phyloP scores from a whole-genome alignment of 2,888 invertebrate genomes.

The Lamproptera curius region DNA sequence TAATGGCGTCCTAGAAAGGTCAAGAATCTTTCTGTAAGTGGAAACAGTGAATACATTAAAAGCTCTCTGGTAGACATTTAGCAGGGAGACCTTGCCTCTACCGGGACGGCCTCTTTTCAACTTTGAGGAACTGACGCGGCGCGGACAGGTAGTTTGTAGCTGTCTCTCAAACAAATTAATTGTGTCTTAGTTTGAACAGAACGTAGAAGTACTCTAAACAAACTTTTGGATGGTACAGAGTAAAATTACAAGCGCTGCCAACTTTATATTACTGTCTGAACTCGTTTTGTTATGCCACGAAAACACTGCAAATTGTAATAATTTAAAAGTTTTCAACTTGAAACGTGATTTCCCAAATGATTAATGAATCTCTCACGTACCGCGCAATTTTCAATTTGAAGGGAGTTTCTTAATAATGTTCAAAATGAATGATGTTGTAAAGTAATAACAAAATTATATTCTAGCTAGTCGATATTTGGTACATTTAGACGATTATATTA shows the following conservation, averaged over 20 bases:
- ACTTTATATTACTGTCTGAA: constrained; percentile 26
- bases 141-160: constrained; percentile 71
- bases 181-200: constrained; percentile 67
- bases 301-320: constrained; percentile 23
- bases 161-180: constrained; percentile 75
- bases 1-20: constrained; percentile 73
- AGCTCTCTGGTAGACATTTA: constrained; percentile 51
- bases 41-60: constrained; percentile 69
- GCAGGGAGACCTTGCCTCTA: constrained; percentile 34
- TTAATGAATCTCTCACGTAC: constrained; percentile 18
- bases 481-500: no score
- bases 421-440: no score
- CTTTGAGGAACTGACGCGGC: constrained; percentile 54
- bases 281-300: constrained; percentile 23
- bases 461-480: background rate
- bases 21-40: constrained; percentile 64
- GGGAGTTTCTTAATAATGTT: constrained; percentile 12
- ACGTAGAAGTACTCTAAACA: constrained; percentile 59
- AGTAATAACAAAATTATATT: no score
- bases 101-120: constrained; percentile 63
- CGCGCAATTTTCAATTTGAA: constrained; percentile 8
- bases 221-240: constrained; percentile 62
- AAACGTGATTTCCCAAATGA: constrained; percentile 20
- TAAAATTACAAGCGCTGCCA: constrained; percentile 39
- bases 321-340: constrained; percentile 23